Percentiles rank a stretch among this genome's conserved stretches.
Evolutionary conservation across 2,113 vertebrate species (phyloP).

Genomic region (Rhizomys pruinosus): DNA sequence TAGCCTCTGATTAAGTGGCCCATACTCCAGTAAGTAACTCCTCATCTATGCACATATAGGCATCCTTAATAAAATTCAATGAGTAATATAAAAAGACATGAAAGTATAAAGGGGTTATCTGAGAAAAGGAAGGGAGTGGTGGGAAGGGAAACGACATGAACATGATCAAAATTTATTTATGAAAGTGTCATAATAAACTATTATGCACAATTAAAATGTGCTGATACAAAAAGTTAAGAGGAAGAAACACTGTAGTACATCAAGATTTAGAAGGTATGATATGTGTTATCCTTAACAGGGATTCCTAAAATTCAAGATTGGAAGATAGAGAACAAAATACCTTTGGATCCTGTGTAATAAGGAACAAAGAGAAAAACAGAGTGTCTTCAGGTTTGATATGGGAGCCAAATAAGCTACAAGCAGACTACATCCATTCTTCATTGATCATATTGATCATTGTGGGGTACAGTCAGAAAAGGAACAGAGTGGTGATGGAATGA

Average conservation of each 20-base stretch:
- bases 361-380: background rate
- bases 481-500: fast-evolving
- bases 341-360: background rate
- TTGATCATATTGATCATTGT: background rate
- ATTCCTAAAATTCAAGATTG: background rate
- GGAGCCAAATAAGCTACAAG: background rate
- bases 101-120: no score
- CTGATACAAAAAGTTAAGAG: background rate
- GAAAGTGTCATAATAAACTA: background rate
- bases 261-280: background rate
- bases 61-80: background rate
- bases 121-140: background rate
- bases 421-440: background rate
- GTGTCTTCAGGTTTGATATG: background rate
- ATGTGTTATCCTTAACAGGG: background rate
- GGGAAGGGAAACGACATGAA: no score
- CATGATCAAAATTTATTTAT: background rate
- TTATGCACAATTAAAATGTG: background rate
- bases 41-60: no score
- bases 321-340: background rate
- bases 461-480: background rate
- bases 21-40: background rate
- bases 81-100: background rate
- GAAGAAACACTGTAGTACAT: background rate
- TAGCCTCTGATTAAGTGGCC: background rate